phyloP scores from a whole-genome alignment of 2,888 invertebrate species.

The Perizoma affinitatum region DNA sequence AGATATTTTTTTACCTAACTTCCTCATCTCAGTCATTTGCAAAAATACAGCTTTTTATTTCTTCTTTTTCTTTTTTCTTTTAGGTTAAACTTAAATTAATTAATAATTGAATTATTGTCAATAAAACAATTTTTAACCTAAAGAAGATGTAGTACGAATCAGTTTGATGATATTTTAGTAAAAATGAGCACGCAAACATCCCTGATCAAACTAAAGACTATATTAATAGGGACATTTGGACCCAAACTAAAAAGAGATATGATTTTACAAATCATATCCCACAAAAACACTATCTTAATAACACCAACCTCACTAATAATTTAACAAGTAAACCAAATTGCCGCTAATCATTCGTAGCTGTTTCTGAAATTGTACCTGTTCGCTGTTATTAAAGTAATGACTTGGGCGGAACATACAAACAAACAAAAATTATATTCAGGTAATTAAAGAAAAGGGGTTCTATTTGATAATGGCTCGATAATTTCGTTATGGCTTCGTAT shows the following conservation, averaged over 20 bases:
- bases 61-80: no score
- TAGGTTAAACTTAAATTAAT: no score
- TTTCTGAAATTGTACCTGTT: constrained; percentile 65
- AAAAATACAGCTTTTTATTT: no score
- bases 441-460: constrained; percentile 82
- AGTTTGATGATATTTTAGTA: neutral
- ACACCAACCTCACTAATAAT: constrained; percentile 67
- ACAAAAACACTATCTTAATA: constrained; percentile 57
- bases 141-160: neutral
- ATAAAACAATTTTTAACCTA: no score
- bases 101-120: no score
- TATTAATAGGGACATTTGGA: constrained; percentile 12
- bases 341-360: constrained; percentile 68
- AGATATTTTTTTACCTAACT: no score
- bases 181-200: neutral
- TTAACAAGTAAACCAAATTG: constrained; percentile 67
- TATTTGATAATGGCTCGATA: constrained; percentile 77
- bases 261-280: constrained; percentile 35
- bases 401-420: constrained; percentile 69
- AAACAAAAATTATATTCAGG: constrained; percentile 76
- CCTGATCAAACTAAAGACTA: constrained; percentile 1
- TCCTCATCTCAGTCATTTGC: no score
- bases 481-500: constrained; percentile 64
- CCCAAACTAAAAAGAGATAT: constrained; percentile 14
- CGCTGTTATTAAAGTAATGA: constrained; percentile 73